Base-by-base conservation (phyloP, 2,888 invertebrate species). In the Torymus tubicola region DNA sequence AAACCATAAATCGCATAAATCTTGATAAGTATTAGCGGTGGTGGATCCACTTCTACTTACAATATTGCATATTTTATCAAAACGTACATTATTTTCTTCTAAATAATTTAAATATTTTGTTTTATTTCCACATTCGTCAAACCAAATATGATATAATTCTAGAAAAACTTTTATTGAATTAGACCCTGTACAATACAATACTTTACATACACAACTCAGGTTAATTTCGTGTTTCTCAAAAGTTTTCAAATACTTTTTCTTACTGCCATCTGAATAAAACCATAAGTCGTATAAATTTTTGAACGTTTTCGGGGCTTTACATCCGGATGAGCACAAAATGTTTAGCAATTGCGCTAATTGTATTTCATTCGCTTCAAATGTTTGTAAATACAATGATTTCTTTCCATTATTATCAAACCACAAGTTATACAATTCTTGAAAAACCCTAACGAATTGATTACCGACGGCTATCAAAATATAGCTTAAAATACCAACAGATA, bases 1-100 rank as follows among this genome's bases (percentile, higher is more conserved):
- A 31, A 64, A 57, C 18, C 55, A 74, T 16, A 55, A 8, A 21
- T 61, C 16, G 13, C 52, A 14, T 52, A 71, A 60, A 5, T 24
- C 10, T 61, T 71, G 61, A 83, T 88, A 87, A 81, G 84, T 42
- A 42, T 8, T 42, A 42, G 42, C 42, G 8, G 42, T 8, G 42
- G 42, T 42, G 42, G 42, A 42, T 42, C 42, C 42, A 42, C 42
- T 42, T 42, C 42, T 42, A 42, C 42, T 42, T 4, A 42, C 42
- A 42, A 8, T 8, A 42, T 8, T 42, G 10, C 42, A 42, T 42
- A 42, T 42, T 42, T 42, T 42, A 42, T 42, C 8, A 42, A 42
- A 5, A 42, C 42, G 8, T 5, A 42, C 42, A 42, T 42, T 8
- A 8, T 42, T 42, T 42, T 42, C 42, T 42, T 42, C 42, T 42